Conservation (phyloP, 2,888 invertebrate genomes). For the Drosophila phalerata region DNA sequence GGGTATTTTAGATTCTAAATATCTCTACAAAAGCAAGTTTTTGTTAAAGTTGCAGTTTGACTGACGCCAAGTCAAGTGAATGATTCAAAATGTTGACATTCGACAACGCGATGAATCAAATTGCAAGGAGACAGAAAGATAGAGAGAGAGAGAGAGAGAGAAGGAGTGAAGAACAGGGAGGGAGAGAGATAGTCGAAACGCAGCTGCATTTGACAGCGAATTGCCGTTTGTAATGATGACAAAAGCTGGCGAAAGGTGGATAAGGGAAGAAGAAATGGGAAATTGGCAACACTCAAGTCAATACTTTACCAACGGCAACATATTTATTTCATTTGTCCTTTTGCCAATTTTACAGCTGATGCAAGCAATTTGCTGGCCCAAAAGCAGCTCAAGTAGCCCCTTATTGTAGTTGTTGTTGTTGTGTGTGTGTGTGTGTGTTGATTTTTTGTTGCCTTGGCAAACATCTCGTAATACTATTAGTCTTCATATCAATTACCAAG, state of each 20-base stretch:
- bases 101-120: constrained; percentile 34
- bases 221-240: constrained; percentile 34
- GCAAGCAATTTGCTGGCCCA: constrained; percentile 43
- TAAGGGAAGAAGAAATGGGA: not conserved
- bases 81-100: constrained; percentile 51
- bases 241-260: constrained; percentile 28
- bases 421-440: constrained; percentile 14
- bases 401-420: constrained; percentile 4
- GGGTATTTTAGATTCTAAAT: not conserved
- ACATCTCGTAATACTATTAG: constrained; percentile 63
- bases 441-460: constrained; percentile 44
- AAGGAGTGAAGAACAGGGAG: not conserved
- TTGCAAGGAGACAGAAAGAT: not conserved
- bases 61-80: constrained; percentile 40
- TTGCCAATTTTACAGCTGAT: constrained; percentile 48
- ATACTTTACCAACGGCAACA: constrained; percentile 29
- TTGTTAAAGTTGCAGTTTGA: constrained; percentile 18
- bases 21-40: not conserved
- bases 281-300: constrained; percentile 27
- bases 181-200: not conserved
- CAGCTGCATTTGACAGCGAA: constrained; percentile 74
- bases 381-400: constrained; percentile 36
- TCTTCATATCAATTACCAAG: constrained; percentile 59
- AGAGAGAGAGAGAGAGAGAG: not conserved
- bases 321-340: constrained; percentile 55